These are phyloP conservation scores for Momotus momota DNA, from an alignment of 2,797 vertebrate genomes.

Conservation along the genomic window DNA sequence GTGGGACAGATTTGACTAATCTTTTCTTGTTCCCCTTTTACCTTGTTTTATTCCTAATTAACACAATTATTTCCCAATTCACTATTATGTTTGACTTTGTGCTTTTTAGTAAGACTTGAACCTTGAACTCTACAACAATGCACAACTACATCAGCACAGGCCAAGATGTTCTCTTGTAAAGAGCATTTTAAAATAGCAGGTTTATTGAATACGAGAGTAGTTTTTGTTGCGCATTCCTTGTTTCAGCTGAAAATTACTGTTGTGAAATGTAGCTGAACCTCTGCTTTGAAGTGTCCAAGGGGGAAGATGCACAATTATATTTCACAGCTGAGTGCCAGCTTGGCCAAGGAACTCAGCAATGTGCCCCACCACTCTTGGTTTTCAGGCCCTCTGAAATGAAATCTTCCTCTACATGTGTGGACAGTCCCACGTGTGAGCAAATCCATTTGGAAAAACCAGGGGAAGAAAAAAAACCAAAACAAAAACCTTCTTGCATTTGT, in stretches of 20 bases:
- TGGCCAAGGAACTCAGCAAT: not conserved
- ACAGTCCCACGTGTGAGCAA: not conserved
- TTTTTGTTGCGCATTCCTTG: not conserved
- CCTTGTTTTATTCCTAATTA: not conserved
- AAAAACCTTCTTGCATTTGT: rapidly evolving
- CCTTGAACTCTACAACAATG: not conserved
- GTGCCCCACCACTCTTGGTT: not conserved
- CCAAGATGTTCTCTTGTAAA: not conserved
- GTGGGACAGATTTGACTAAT: not conserved
- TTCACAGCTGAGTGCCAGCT: not conserved
- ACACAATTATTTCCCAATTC: not conserved
- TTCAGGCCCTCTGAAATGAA: not conserved
- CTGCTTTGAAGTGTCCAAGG: not conserved
- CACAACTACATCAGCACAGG: not conserved
- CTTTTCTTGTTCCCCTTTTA: not conserved
- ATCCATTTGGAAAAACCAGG: not conserved
- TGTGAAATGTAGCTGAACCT: not conserved
- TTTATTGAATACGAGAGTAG: not conserved
- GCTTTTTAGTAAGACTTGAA: not conserved
- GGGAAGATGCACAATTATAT: not conserved
- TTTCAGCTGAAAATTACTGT: not conserved
- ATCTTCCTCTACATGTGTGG: not conserved
- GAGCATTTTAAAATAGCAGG: not conserved
- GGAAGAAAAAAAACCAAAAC: not conserved
- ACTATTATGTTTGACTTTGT: not conserved